Evolutionary conservation across 1,140 invertebrate species (phyloP), one percentile per base, ranked within the genome.

Genomic region (Mactra quadrangularis): DNA sequence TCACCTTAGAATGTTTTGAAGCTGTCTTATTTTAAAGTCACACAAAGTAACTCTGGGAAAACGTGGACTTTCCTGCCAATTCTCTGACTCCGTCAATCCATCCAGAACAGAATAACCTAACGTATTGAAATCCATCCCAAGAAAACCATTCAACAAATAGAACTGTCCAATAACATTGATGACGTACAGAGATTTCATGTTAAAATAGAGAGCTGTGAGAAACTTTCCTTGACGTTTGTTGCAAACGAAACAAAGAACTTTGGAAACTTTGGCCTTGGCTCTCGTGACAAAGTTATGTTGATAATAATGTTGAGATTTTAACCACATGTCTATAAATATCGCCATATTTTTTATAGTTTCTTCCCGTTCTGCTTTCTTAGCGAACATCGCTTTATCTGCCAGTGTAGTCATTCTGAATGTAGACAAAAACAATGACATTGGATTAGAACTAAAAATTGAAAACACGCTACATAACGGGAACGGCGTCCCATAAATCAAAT

Each of bases 1-100:
- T 53, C 60, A 88, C 17, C 82, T 83, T 53, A 89, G 89, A 19
- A 90, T 72, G 55, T 91, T 91, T 76, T 90, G 85, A 6, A 94
- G 86, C n/a, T 93, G 93, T 31, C 94, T 89, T 19, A 94, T 93
- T 72, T 93, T 88, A 86, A 94, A 94, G 85, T 94, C 93, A 87
- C 94, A 94, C 84, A 94, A 91, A 1, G 94, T 94, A 0, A 94
- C 92, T n/a, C 94, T 86, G 19, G 94, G 94, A 86, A 94, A 94
- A 31, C 92, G 82, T 83, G 87, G 90, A 84, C 88, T 90, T 83
- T 91, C 90, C 53, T 82, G 88, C 91, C 92, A 93, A 72, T 92
- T 90, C 22, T 90, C 87, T 13, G 91, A 89, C 25, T 87, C 83
- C 25, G 91, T 82, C 41, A 94, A 85, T 53, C 92, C 88, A 38